phyloP scores from a whole-genome alignment of 2,797 vertebrate genomes.

The Gymnoscopelus braueri region DNA sequence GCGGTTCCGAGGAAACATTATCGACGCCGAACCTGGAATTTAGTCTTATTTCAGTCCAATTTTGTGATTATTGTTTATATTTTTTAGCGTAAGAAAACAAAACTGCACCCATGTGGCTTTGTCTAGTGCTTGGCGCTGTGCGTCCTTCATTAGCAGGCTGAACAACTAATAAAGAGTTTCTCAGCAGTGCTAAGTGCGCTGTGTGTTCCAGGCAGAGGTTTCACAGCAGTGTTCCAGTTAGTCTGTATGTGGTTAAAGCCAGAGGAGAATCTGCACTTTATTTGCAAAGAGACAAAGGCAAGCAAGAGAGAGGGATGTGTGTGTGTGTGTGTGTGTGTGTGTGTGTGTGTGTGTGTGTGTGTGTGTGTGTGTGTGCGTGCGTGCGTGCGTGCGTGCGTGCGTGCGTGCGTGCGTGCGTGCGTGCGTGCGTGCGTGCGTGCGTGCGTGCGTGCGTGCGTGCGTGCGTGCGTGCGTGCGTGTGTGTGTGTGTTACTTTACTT shows the following conservation, averaged over 20 bases:
- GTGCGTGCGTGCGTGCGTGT: neutral
- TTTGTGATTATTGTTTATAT: too few relatives aligned
- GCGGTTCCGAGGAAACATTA: neutral
- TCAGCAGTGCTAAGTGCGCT: too few relatives aligned
- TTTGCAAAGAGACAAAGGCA: conserved; percentile 10
- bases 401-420: neutral
- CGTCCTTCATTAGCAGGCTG: too few relatives aligned
- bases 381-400: conserved; percentile 19
- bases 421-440: neutral
- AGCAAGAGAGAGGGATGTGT: neutral
- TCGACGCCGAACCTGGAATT: neutral
- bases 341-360: neutral
- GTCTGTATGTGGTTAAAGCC: conserved; percentile 18
- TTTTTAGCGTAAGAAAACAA: too few relatives aligned
- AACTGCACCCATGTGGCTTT: too few relatives aligned
- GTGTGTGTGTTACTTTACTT: neutral
- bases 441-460: neutral
- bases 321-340: neutral
- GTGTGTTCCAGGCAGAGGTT: neutral
- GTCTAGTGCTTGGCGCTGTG: too few relatives aligned
- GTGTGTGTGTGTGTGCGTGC: conserved; percentile 17
- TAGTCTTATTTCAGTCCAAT: neutral
- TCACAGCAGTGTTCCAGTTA: conserved; percentile 1
- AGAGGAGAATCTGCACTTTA: conserved; percentile 19
- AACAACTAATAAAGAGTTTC: too few relatives aligned